A percentile compares a stretch with the other conserved stretches of the same genome.
phyloP scores from a whole-genome alignment of 1,140 invertebrate genomes.

The Nylanderia fulva region DNA sequence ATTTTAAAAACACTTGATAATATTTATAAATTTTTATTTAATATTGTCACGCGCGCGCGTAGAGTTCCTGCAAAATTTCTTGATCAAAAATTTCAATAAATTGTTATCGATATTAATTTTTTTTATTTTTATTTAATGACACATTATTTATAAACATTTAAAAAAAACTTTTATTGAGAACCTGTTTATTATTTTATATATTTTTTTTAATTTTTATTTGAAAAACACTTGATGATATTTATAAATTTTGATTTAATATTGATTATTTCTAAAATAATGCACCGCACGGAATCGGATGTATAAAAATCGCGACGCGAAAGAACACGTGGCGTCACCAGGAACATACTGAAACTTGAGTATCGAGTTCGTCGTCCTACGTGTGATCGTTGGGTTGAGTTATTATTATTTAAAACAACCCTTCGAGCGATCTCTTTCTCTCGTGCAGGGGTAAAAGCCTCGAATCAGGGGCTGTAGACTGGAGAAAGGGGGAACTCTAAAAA shows the following conservation, averaged over 20 bases:
- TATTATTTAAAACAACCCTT: constrained; percentile 86
- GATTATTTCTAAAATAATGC: too few relatives aligned
- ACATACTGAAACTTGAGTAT: constrained; percentile 75
- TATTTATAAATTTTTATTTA: too few relatives aligned
- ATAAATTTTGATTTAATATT: too few relatives aligned
- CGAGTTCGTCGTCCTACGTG: constrained; percentile 70
- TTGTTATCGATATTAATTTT: background rate
- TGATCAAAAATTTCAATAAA: background rate
- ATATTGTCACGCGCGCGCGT: background rate
- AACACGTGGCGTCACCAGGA: constrained; percentile 76
- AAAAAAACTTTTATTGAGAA: too few relatives aligned
- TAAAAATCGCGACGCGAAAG: constrained; percentile 61
- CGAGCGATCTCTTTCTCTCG: constrained; percentile 71
- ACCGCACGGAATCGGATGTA: background rate
- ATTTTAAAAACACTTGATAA: too few relatives aligned
- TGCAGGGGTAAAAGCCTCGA: constrained; percentile 78
- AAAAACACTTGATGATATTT: too few relatives aligned
- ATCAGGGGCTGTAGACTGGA: constrained; percentile 73
- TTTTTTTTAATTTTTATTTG: too few relatives aligned
- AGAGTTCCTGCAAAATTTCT: background rate
- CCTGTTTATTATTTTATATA: too few relatives aligned
- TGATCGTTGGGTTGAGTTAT: constrained; percentile 78
- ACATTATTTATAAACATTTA: background rate
- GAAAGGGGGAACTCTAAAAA: constrained; percentile 82
- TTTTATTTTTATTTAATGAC: background rate